A percentile compares a stretch with the other conserved stretches of the same genome.
These are phyloP conservation scores for Meta bourneti DNA, from an alignment of 2,888 invertebrate genomes.

Conservation along the genomic window DNA sequence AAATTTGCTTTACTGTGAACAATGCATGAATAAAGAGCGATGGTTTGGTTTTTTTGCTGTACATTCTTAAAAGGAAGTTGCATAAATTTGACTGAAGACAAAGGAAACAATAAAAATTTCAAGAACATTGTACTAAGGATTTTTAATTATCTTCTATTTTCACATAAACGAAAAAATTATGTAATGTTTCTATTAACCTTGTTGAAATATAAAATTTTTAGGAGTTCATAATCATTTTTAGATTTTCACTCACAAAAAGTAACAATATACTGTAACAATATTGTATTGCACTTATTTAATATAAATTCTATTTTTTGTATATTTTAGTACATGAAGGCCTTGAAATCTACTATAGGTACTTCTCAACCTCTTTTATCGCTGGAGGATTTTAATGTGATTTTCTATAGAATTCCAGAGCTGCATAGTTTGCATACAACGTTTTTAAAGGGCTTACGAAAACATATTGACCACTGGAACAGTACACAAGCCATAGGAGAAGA, in stretches of 20 bases:
- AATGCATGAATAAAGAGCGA: too few species aligned
- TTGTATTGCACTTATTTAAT: neutral
- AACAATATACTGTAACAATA: neutral
- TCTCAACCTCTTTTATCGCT: slow-evolving; percentile 94
- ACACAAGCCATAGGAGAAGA: slow-evolving; percentile 90
- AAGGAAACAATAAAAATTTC: neutral
- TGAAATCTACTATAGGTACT: slow-evolving; percentile 91
- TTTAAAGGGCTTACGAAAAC: slow-evolving; percentile 87
- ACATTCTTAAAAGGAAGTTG: neutral
- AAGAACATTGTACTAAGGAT: neutral
- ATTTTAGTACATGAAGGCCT: slow-evolving; percentile 92
- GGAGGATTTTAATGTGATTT: slow-evolving; percentile 93
- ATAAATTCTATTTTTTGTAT: slow-evolving; percentile 1
- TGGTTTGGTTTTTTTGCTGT: too few species aligned
- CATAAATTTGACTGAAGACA: too few species aligned
- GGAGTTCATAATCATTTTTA: neutral
- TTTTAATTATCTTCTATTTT: neutral
- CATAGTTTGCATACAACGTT: slow-evolving; percentile 91
- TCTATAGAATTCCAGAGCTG: slow-evolving; percentile 94
- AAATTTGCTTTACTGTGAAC: too few species aligned
- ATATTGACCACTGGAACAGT: slow-evolving; percentile 88
- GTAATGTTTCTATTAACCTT: neutral
- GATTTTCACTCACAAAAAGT: neutral
- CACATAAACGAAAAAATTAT: neutral
- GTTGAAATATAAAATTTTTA: too few species aligned